Percentiles rank a stretch among this genome's conserved stretches.
These are phyloP conservation scores for Oryzias sinensis DNA, from an alignment of 2,797 vertebrate genomes.

Conservation along the genomic window DNA sequence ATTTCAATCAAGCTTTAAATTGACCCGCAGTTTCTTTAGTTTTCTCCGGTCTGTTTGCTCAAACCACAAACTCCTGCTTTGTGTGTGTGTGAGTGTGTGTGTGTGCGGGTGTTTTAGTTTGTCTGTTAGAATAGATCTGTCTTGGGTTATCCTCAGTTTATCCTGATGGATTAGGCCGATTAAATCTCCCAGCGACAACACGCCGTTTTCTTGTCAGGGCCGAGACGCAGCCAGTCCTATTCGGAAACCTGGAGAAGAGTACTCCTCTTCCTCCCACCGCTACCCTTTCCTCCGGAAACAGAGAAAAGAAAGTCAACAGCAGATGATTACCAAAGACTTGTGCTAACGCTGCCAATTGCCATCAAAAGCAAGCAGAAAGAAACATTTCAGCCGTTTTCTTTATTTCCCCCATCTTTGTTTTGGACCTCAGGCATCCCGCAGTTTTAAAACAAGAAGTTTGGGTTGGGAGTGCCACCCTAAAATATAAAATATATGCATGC, in stretches of 20 bases:
- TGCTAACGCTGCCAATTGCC: constrained; percentile 79
- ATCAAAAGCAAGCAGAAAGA: constrained; percentile 75
- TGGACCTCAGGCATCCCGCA: constrained; percentile 37
- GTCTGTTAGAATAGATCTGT: constrained; percentile 70
- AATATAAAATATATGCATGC: constrained; percentile 62
- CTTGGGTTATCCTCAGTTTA: constrained; percentile 72
- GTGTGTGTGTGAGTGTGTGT: constrained; percentile 12
- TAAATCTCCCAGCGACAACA: constrained; percentile 66
- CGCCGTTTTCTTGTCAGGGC: constrained; percentile 68
- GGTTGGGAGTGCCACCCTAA: constrained; percentile 56
- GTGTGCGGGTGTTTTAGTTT: constrained; percentile 17
- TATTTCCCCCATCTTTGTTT: constrained; percentile 31
- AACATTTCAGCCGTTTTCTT: constrained; percentile 37
- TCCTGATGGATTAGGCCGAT: constrained; percentile 76
- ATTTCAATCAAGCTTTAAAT: constrained; percentile 12
- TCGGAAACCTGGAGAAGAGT: constrained; percentile 25
- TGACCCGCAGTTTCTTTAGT: constrained; percentile 12
- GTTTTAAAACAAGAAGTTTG: constrained; percentile 32
- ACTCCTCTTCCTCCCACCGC: constrained; percentile 17
- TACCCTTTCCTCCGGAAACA: constrained; percentile 27
- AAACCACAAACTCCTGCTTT: constrained; percentile 41
- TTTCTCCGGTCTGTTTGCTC: constrained; percentile 16
- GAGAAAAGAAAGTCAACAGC: constrained; percentile 54
- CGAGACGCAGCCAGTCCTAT: constrained; percentile 33
- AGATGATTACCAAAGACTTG: constrained; percentile 78